Conservation (phyloP, 2,888 invertebrate species). For the Idaea aversata region DNA sequence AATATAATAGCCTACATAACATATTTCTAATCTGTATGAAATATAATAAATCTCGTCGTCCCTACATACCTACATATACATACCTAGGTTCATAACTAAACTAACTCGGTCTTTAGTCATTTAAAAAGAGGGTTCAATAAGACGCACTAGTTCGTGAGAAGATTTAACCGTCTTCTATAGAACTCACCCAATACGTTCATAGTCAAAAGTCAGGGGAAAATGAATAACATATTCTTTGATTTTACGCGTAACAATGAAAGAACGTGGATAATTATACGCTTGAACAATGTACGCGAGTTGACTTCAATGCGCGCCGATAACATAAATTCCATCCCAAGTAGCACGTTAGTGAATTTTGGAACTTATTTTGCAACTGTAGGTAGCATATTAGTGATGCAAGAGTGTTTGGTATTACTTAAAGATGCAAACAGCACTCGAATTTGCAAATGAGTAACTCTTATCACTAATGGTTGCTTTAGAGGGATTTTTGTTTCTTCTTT, state of each 20-base stretch:
- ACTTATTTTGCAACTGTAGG: no score
- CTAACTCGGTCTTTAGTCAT: not conserved
- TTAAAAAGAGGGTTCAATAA: constrained; percentile 14
- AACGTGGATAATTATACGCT: constrained; percentile 72
- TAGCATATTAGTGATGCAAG: no score
- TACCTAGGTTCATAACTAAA: not conserved
- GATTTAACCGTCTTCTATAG: constrained; percentile 75
- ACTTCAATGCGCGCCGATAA: constrained; percentile 69
- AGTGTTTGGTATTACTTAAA: no score
- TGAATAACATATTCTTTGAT: constrained; percentile 77
- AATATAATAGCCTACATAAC: no score
- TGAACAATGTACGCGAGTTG: constrained; percentile 73
- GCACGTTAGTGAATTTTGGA: no score
- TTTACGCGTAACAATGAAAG: constrained; percentile 68
- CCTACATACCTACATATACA: not conserved
- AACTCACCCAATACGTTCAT: constrained; percentile 62
- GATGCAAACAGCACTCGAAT: no score
- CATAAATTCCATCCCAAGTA: constrained; percentile 61
- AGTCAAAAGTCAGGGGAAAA: constrained; percentile 76
- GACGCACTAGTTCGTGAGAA: constrained; percentile 69
- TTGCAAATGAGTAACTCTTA: no score
- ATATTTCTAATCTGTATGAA: not conserved
- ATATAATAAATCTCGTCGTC: not conserved
- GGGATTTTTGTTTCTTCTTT: no score
- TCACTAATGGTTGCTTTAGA: no score